Percentiles rank a stretch among this genome's conserved stretches.
These are phyloP conservation scores for Petrocephalus microphthalmus DNA, from an alignment of 2,113 vertebrate genomes.

Conservation along the genomic window DNA sequence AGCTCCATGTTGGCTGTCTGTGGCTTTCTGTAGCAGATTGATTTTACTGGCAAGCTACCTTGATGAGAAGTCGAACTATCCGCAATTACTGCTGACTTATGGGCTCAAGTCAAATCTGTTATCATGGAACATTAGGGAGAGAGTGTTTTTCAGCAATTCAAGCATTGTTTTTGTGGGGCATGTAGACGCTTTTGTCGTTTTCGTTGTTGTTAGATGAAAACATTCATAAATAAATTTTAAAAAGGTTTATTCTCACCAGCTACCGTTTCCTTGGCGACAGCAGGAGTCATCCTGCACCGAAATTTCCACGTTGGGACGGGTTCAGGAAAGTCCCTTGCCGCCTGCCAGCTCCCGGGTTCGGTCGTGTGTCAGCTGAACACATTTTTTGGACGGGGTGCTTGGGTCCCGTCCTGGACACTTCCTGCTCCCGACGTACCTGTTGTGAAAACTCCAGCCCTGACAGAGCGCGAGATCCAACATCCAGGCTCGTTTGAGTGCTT, in stretches of 20 bases:
- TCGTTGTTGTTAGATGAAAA: not conserved
- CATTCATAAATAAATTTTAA: not conserved
- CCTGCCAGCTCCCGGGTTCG: not conserved
- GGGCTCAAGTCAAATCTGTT: not conserved
- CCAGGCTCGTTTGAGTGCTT: not conserved
- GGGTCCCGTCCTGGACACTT: not conserved
- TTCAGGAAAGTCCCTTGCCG: not conserved
- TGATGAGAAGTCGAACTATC: not conserved
- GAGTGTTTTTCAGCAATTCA: not conserved
- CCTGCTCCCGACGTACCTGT: not conserved
- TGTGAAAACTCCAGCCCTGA: not conserved
- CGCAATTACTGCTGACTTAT: not conserved
- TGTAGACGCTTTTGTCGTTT: not conserved
- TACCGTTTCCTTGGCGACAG: not conserved
- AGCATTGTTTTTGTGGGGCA: not conserved
- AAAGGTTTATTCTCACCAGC: not conserved
- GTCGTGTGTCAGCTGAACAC: not conserved
- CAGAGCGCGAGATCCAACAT: not conserved
- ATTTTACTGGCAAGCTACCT: not conserved
- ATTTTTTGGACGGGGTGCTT: not conserved
- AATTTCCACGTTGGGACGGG: not conserved
- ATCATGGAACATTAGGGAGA: not conserved
- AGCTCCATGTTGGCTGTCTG: not conserved
- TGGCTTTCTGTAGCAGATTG: not conserved
- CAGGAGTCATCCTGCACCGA: not conserved